These are phyloP conservation scores for Nephrotoma guestfalica DNA, from an alignment of 2,888 invertebrate species.

Conservation along the genomic window DNA sequence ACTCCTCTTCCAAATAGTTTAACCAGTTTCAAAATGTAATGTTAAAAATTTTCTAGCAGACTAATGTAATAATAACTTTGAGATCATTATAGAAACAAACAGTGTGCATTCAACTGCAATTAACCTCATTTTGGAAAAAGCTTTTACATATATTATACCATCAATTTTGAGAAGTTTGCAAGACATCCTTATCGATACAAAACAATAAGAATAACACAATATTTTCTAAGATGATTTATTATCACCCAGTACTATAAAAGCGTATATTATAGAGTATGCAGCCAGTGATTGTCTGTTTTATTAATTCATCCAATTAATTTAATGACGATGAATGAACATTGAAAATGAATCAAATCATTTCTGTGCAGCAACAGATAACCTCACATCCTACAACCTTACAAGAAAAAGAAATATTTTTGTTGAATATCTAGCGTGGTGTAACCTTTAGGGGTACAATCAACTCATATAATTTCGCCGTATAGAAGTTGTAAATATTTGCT, in stretches of 20 bases:
- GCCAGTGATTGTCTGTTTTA: not conserved
- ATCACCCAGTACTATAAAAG: not conserved
- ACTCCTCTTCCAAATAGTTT: too few species aligned
- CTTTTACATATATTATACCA: too few species aligned
- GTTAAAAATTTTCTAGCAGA: too few species aligned
- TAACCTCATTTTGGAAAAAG: too few species aligned
- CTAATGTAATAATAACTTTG: too few species aligned
- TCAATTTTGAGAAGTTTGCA: too few species aligned
- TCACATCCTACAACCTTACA: not conserved
- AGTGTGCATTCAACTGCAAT: too few species aligned
- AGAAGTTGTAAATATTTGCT: not conserved
- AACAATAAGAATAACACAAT: too few species aligned
- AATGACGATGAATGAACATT: not conserved
- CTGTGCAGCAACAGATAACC: not conserved
- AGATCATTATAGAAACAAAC: too few species aligned
- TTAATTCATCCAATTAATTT: not conserved
- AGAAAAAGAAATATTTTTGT: not conserved
- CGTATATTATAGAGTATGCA: not conserved
- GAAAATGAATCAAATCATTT: not conserved
- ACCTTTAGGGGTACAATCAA: not conserved
- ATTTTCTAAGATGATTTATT: not conserved
- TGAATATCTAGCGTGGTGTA: not conserved
- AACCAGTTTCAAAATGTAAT: too few species aligned
- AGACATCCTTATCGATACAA: too few species aligned
- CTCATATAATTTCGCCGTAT: not conserved